Percentiles rank a stretch among this genome's conserved stretches.
Conservation (phyloP, 2,797 vertebrate species). For the Acanthis flammea region DNA sequence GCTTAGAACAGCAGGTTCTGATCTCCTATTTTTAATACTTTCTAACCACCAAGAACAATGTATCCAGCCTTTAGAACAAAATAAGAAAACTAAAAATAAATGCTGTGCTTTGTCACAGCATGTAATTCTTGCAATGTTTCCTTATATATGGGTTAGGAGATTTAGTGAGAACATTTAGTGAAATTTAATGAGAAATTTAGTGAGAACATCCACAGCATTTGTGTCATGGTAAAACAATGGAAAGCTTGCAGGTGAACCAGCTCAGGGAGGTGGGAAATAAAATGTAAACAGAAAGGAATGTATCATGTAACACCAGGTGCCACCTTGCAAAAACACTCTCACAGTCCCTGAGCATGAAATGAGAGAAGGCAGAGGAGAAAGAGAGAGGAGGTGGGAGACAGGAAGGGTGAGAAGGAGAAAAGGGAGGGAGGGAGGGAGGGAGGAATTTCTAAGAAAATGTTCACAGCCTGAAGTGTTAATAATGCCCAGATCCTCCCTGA, state of each 20-base stretch:
- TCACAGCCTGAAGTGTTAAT: background rate
- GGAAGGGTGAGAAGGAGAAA: background rate
- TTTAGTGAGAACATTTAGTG: background rate
- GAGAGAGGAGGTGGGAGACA: background rate
- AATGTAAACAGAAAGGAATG: conserved; percentile 7
- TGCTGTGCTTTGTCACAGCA: background rate
- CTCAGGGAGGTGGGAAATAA: background rate
- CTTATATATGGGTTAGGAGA: background rate
- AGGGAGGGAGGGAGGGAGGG: too few relatives aligned
- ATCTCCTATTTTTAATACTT: background rate
- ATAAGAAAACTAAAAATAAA: background rate
- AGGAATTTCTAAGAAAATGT: background rate
- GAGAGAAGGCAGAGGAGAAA: background rate
- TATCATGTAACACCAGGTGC: background rate
- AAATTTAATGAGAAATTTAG: background rate
- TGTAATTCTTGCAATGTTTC: background rate
- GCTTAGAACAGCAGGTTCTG: conserved; percentile 3
- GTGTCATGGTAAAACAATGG: background rate
- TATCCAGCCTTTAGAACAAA: background rate
- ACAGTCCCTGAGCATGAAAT: background rate
- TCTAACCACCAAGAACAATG: background rate
- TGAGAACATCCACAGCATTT: background rate
- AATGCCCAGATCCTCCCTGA: background rate
- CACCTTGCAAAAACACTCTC: background rate
- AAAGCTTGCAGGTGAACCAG: background rate